Percentiles rank a stretch among this genome's conserved stretches.
These are phyloP conservation scores for Rhopalosiphum nymphaeae DNA, from an alignment of 2,888 invertebrate species.

Conservation along the genomic window DNA sequence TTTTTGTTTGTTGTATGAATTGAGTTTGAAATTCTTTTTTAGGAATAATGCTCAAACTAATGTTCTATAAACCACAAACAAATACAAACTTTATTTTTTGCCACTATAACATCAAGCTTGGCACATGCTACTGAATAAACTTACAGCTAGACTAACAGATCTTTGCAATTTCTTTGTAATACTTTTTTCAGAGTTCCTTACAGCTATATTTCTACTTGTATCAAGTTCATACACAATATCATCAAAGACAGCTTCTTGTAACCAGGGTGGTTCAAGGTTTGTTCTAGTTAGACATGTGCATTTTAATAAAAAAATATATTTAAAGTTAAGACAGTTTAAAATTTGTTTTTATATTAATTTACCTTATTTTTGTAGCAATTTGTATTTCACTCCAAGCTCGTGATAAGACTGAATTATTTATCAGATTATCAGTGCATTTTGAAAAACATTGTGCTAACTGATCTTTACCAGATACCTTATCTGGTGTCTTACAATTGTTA, in stretches of 20 bases:
- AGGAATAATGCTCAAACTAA: constrained; percentile 57
- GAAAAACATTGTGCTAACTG: constrained; percentile 36
- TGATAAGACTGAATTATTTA: constrained; percentile 76
- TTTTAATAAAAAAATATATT: constrained; percentile 15
- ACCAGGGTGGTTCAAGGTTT: constrained; percentile 81
- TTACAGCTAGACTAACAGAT: constrained; percentile 59
- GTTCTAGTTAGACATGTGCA: constrained; percentile 70
- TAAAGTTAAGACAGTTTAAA: background rate
- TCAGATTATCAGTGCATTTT: constrained; percentile 39
- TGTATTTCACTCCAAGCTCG: constrained; percentile 84
- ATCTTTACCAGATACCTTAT: constrained; percentile 36
- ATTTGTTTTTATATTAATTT: constrained; percentile 24
- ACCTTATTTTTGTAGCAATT: constrained; percentile 71
- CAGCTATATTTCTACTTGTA: constrained; percentile 83
- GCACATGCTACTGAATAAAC: constrained; percentile 7
- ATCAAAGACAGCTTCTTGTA: constrained; percentile 90
- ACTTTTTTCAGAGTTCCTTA: constrained; percentile 69
- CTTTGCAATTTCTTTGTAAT: constrained; percentile 38
- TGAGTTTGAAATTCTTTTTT: constrained; percentile 59
- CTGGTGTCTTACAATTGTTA: constrained; percentile 53
- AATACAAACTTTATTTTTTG: constrained; percentile 51
- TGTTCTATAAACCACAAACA: constrained; percentile 60
- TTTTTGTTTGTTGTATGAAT: constrained; percentile 52
- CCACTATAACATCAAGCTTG: constrained; percentile 26
- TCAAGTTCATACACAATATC: constrained; percentile 85